These are phyloP conservation scores for Smittia aterrima DNA, from an alignment of 2,888 invertebrate species.

Conservation along the genomic window DNA sequence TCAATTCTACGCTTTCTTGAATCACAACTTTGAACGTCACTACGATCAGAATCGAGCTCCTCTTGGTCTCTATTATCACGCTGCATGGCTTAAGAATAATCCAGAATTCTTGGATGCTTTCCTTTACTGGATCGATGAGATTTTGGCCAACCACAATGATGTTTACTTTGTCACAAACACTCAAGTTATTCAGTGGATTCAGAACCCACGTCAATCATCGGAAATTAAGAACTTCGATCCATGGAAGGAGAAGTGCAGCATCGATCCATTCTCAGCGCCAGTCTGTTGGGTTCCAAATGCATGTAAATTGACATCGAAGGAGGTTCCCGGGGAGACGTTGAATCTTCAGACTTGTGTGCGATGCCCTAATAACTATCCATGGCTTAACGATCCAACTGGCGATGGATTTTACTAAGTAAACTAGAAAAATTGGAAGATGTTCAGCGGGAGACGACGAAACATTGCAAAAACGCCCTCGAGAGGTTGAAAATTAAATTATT, in stretches of 20 bases:
- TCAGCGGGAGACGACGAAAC: no score
- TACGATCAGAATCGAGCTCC: constrained; percentile 89
- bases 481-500: constrained; percentile 26
- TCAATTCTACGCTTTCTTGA: constrained; percentile 91
- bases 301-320: constrained; percentile 88
- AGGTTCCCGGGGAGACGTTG: constrained; percentile 90
- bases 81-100: constrained; percentile 89
- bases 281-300: constrained; percentile 87
- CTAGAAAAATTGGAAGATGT: constrained; percentile 43
- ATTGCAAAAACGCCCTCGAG: no score
- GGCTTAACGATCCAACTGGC: constrained; percentile 79
- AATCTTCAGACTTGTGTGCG: constrained; percentile 90
- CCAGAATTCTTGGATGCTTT: constrained; percentile 90
- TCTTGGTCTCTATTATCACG: constrained; percentile 87
- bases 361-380: constrained; percentile 93
- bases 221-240: constrained; percentile 91
- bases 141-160: constrained; percentile 79
- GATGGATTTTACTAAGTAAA: constrained; percentile 71
- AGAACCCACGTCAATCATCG: constrained; percentile 79
- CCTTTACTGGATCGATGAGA: constrained; percentile 90
- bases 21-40: constrained; percentile 90
- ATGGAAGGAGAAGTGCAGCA: constrained; percentile 90
- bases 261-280: constrained; percentile 66
- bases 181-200: constrained; percentile 95
- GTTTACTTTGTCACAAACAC: constrained; percentile 95